Evolutionary conservation across 2,113 vertebrate species (phyloP).

Genomic region (Hymenochirus boettgeri): DNA sequence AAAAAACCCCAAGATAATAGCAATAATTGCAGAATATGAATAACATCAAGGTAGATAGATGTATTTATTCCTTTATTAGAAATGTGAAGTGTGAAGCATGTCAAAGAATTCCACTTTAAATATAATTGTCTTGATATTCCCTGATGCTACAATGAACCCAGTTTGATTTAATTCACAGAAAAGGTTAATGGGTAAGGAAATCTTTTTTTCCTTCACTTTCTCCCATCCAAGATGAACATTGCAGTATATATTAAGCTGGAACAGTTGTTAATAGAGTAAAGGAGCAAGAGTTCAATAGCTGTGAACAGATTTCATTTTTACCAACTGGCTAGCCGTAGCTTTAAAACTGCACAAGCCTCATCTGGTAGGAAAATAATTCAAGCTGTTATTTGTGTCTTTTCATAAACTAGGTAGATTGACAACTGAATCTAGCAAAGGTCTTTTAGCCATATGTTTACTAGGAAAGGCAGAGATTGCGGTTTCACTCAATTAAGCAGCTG

Average conservation of each 20-base stretch:
- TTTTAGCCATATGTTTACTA: slow-evolving; percentile 37
- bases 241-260: slow-evolving; percentile 4
- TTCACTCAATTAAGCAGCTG: slow-evolving; percentile 36
- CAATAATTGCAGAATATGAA: too few relatives aligned
- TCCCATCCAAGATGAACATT: slow-evolving; percentile 11
- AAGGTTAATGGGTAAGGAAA: slow-evolving; percentile 13
- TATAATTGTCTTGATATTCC: neutral
- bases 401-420: slow-evolving; percentile 38
- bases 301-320: slow-evolving; percentile 28
- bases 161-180: slow-evolving; percentile 11
- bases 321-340: slow-evolving; percentile 32
- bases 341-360: slow-evolving; percentile 21
- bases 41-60: too few relatives aligned
- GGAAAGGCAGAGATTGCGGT: slow-evolving; percentile 32
- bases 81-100: too few relatives aligned
- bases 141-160: slow-evolving; percentile 5
- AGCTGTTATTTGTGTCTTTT: slow-evolving; percentile 39
- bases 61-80: too few relatives aligned
- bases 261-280: slow-evolving; percentile 32
- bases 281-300: slow-evolving; percentile 21
- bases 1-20: too few relatives aligned
- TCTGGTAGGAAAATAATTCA: slow-evolving; percentile 36
- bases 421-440: slow-evolving; percentile 39
- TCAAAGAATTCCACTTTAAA: neutral
- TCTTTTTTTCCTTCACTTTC: slow-evolving; percentile 6